phyloP scores from a whole-genome alignment of 1,140 invertebrate genomes.

The Pinna nobilis region DNA sequence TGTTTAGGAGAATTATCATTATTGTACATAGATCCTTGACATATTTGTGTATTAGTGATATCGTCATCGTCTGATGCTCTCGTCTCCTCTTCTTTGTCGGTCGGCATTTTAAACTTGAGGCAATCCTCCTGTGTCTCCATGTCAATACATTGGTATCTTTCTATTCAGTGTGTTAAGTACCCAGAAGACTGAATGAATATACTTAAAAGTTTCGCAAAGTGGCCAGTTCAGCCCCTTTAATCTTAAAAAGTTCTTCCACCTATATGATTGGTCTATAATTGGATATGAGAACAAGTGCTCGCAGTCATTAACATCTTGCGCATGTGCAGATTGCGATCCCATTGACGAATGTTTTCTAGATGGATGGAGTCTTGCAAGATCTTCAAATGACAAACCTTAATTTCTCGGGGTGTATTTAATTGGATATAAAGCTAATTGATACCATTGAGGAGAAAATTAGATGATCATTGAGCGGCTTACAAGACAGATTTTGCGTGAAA shows the following conservation, averaged over 20 bases:
- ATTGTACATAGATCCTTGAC: background rate
- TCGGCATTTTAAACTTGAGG: background rate
- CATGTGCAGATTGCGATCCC: slow-evolving; percentile 10
- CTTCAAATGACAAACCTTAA: slow-evolving; percentile 6
- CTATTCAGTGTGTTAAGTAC: slow-evolving; percentile 33
- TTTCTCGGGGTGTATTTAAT: slow-evolving; percentile 39
- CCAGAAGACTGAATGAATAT: slow-evolving; percentile 30
- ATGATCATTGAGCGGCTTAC: slow-evolving; percentile 19
- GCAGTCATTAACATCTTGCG: slow-evolving; percentile 12
- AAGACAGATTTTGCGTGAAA: slow-evolving; percentile 26
- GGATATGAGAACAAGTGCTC: slow-evolving; percentile 27
- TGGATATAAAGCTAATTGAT: slow-evolving; percentile 45
- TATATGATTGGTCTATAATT: slow-evolving; percentile 43
- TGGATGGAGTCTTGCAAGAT: background rate
- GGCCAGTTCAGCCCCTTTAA: slow-evolving; percentile 26
- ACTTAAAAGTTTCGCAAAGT: slow-evolving; percentile 30
- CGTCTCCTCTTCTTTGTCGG: background rate
- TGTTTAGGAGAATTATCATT: background rate
- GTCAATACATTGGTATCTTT: slow-evolving; percentile 4
- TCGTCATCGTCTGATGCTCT: background rate
- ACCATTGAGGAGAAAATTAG: slow-evolving; percentile 32
- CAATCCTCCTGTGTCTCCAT: background rate
- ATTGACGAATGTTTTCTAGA: slow-evolving; percentile 17
- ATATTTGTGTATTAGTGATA: slow-evolving; percentile 1
- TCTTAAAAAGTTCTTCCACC: slow-evolving; percentile 31